Percentiles rank a stretch among this genome's conserved stretches.
phyloP scores from a whole-genome alignment of 2,113 vertebrate genomes.

The Phaethornis superciliosus region DNA sequence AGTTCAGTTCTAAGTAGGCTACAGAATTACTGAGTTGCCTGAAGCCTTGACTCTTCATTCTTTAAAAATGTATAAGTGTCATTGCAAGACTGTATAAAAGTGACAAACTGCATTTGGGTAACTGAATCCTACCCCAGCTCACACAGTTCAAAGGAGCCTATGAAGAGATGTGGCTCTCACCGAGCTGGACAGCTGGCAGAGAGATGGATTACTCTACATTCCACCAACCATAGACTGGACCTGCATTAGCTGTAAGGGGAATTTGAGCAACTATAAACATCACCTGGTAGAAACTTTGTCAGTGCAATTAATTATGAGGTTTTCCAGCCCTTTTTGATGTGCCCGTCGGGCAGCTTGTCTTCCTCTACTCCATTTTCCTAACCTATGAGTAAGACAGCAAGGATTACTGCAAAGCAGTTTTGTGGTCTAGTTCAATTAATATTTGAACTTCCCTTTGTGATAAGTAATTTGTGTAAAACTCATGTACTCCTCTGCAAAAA shows the following conservation, averaged over 20 bases:
- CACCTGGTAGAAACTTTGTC: background rate
- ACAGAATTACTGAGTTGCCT: background rate
- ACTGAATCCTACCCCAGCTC: background rate
- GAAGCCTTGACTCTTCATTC: background rate
- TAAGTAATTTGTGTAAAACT: background rate
- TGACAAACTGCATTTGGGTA: background rate
- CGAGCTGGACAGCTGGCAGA: background rate
- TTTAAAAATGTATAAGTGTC: background rate
- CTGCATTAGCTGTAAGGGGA: background rate
- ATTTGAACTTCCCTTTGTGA: background rate
- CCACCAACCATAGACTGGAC: fast-evolving
- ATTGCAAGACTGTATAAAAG: background rate
- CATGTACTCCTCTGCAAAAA: background rate
- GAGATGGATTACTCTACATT: background rate
- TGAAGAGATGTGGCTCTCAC: fast-evolving
- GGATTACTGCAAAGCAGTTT: background rate
- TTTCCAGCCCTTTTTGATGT: background rate
- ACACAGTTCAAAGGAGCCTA: background rate
- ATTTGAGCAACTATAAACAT: background rate
- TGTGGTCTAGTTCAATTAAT: background rate
- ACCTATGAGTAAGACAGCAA: background rate
- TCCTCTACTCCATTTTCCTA: background rate
- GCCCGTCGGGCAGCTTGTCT: background rate
- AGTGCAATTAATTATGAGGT: background rate
- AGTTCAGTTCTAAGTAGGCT: background rate